These are phyloP conservation scores for Nemotelus pantherinus DNA, from an alignment of 2,888 invertebrate species.

Conservation along the genomic window DNA sequence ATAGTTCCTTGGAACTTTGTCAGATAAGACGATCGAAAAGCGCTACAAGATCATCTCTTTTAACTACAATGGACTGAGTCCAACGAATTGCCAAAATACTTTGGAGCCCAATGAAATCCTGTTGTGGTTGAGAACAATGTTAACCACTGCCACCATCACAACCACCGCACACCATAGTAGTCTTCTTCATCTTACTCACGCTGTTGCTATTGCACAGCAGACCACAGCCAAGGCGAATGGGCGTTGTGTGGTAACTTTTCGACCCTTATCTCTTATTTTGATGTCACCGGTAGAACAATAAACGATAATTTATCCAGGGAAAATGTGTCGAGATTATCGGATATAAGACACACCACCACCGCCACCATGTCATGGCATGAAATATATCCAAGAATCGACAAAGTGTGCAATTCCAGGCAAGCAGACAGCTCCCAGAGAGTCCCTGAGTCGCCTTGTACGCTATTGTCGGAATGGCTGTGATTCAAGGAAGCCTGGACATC, in stretches of 20 bases:
- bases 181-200: too few species aligned
- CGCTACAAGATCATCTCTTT: constrained; percentile 16
- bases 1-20: neutral
- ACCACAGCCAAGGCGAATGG: neutral
- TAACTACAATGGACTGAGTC: neutral
- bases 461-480: neutral
- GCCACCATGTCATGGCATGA: constrained; percentile 28
- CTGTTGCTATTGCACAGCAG: too few species aligned
- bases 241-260: constrained; percentile 38
- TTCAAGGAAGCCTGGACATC: constrained; percentile 26
- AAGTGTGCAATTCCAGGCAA: too few species aligned
- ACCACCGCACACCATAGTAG: too few species aligned
- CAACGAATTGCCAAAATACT: too few species aligned
- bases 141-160: too few species aligned
- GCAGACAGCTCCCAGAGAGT: too few species aligned
- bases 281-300: constrained; percentile 39
- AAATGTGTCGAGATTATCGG: constrained; percentile 43
- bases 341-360: constrained; percentile 21
- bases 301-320: constrained; percentile 40
- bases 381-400: constrained; percentile 3
- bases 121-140: too few species aligned
- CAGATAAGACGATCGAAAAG: neutral
- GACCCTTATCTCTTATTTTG: constrained; percentile 43
- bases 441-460: too few species aligned
- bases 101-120: too few species aligned